Evolutionary conservation across 2,888 invertebrate genomes (phyloP).

Genomic region (Agrypnus murinus): DNA sequence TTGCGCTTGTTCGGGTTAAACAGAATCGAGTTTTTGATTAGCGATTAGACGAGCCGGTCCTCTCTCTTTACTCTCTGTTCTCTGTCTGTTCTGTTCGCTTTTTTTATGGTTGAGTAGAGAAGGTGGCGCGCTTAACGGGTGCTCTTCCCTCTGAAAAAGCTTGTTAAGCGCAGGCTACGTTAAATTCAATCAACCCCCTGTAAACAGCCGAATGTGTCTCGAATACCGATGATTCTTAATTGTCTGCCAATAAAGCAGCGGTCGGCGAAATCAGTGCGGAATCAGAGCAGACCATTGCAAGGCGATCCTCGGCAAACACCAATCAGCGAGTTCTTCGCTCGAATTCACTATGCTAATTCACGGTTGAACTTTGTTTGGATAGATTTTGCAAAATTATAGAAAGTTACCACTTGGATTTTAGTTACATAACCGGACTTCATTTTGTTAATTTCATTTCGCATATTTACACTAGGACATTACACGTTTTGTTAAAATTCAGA

Average conservation of each 20-base stretch:
- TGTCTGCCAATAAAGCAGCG: slow-evolving; percentile 69
- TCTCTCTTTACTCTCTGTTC: slow-evolving; percentile 12
- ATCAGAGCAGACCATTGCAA: slow-evolving; percentile 64
- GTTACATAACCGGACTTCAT: slow-evolving; percentile 1
- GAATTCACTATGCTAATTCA: slow-evolving; percentile 62
- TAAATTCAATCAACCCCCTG: slow-evolving; percentile 69
- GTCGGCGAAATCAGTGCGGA: slow-evolving; percentile 65
- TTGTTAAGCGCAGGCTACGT: slow-evolving; percentile 60
- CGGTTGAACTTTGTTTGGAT: slow-evolving; percentile 51
- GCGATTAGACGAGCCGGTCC: slow-evolving; percentile 55
- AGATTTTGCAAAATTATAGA: slow-evolving; percentile 47
- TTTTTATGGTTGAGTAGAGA: slow-evolving; percentile 59
- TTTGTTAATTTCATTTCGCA: too few relatives aligned
- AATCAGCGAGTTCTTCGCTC: slow-evolving; percentile 65
- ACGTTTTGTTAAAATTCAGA: too few relatives aligned
- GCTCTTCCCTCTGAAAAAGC: slow-evolving; percentile 57
- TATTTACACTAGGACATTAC: too few relatives aligned
- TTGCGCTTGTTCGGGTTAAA: slow-evolving; percentile 54
- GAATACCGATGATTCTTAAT: slow-evolving; percentile 71
- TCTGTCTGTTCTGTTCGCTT: slow-evolving; percentile 53
- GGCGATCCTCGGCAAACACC: slow-evolving; percentile 70
- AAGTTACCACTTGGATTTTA: slow-evolving; percentile 23
- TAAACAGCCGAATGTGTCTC: slow-evolving; percentile 68
- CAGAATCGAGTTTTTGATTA: slow-evolving; percentile 58
- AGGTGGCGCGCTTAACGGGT: slow-evolving; percentile 53